phyloP scores from a whole-genome alignment of 2,113 vertebrate species.

The Fregetta grallaria region DNA sequence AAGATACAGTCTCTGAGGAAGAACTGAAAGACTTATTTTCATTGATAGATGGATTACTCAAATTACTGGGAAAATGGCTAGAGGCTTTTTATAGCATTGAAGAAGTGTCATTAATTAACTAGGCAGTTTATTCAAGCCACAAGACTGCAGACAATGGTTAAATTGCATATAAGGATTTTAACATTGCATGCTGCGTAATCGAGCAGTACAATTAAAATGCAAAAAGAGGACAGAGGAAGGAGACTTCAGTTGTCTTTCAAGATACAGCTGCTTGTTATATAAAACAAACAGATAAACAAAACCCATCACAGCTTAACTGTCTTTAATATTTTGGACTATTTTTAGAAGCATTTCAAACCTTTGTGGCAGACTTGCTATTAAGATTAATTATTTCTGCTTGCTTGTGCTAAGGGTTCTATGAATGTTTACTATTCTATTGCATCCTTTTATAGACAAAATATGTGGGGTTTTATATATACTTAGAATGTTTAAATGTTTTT shows the following conservation, averaged over 20 bases:
- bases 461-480: neutral
- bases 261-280: neutral
- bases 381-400: constrained; percentile 27
- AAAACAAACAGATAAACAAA: constrained; percentile 23
- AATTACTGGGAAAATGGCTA: neutral
- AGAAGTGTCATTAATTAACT: constrained; percentile 19
- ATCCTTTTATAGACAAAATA: constrained; percentile 15
- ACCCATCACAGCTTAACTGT: neutral
- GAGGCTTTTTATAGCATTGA: neutral
- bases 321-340: constrained; percentile 27
- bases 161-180: neutral
- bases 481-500: constrained; percentile 5
- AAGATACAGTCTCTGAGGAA: neutral
- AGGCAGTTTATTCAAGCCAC: neutral
- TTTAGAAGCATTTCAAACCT: constrained; percentile 23
- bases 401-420: neutral
- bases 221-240: neutral
- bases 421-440: constrained; percentile 10
- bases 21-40: neutral
- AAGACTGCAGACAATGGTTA: neutral
- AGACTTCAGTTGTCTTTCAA: constrained; percentile 11
- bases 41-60: neutral
- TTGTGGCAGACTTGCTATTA: constrained; percentile 5
- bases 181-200: neutral
- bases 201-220: neutral